A percentile compares a stretch with the other conserved stretches of the same genome.
These are phyloP conservation scores for Colossoma macropomum DNA, from an alignment of 2,113 vertebrate species.

Conservation along the genomic window DNA sequence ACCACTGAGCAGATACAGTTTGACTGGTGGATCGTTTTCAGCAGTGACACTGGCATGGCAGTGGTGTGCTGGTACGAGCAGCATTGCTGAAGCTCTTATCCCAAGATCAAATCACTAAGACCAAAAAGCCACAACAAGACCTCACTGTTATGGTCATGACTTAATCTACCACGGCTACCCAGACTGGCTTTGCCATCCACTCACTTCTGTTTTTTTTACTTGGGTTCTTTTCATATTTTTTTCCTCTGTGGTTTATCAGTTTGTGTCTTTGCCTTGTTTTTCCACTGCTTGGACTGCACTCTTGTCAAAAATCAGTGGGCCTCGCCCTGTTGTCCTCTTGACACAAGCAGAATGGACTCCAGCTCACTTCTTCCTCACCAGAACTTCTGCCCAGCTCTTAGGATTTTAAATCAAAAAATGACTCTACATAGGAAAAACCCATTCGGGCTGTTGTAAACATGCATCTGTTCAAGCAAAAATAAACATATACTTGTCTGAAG, in stretches of 20 bases:
- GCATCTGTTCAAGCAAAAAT: slow-evolving; percentile 52
- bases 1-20: too few species aligned
- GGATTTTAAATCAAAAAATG: slow-evolving; percentile 24
- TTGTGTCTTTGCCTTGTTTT: slow-evolving; percentile 28
- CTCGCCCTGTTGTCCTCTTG: not conserved
- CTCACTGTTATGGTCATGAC: too few species aligned
- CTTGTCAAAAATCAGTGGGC: not conserved
- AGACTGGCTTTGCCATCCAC: not conserved
- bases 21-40: not conserved
- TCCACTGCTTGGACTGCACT: slow-evolving; percentile 21
- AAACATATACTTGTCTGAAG: slow-evolving; percentile 68
- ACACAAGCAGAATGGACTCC: not conserved
- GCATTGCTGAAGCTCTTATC: not conserved
- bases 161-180: too few species aligned
- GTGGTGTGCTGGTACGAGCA: not conserved
- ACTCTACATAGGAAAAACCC: slow-evolving; percentile 58
- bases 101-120: too few species aligned
- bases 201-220: not conserved
- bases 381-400: slow-evolving; percentile 16
- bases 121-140: too few species aligned
- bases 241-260: too few species aligned
- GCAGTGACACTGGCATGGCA: too few species aligned
- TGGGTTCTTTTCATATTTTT: too few species aligned
- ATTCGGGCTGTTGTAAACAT: slow-evolving; percentile 62
- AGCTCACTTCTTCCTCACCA: too few species aligned